phyloP scores from a whole-genome alignment of 1,140 invertebrate genomes.

The Phthorimaea operculella region DNA sequence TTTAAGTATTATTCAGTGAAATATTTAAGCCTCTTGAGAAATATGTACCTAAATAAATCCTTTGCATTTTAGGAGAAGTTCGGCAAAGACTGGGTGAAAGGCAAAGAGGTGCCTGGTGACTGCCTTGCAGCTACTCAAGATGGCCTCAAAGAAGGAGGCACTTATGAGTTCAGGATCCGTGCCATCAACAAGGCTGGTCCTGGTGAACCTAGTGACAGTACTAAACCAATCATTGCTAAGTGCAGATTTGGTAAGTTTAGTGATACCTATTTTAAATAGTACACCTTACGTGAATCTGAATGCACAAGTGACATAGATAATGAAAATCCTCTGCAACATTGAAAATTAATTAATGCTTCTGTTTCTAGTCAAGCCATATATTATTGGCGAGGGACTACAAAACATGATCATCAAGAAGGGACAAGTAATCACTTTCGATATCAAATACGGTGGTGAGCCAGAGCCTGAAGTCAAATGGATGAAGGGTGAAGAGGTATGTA shows the following conservation, averaged over 20 bases:
- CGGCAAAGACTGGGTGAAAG: conserved; percentile 87
- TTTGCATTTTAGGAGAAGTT: conserved; percentile 77
- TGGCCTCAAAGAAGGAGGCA: conserved; percentile 92
- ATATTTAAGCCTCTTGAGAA: too few species aligned
- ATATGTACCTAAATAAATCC: too few species aligned
- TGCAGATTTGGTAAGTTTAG: conserved; percentile 77
- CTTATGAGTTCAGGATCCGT: conserved; percentile 96
- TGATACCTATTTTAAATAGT: not conserved
- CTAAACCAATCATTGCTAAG: conserved; percentile 96
- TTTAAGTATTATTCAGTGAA: not conserved
- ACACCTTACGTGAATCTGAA: too few species aligned
- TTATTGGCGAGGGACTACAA: conserved; percentile 85
- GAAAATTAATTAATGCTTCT: not conserved
- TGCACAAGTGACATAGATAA: too few species aligned
- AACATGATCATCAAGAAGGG: conserved; percentile 94
- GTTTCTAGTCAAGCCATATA: conserved; percentile 85
- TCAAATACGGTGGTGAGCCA: conserved; percentile 95
- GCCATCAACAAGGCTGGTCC: conserved; percentile 97
- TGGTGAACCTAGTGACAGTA: conserved; percentile 93
- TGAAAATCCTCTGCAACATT: too few species aligned
- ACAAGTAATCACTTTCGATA: conserved; percentile 91
- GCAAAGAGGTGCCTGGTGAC: conserved; percentile 83
- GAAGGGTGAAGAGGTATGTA: conserved; percentile 73
- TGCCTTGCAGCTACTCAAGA: conserved; percentile 81
- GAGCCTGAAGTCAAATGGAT: conserved; percentile 91